Evolutionary conservation across 2,113 vertebrate species (phyloP), one percentile per base, ranked within the genome.

Genomic region (Sigmodon hispidus): DNA sequence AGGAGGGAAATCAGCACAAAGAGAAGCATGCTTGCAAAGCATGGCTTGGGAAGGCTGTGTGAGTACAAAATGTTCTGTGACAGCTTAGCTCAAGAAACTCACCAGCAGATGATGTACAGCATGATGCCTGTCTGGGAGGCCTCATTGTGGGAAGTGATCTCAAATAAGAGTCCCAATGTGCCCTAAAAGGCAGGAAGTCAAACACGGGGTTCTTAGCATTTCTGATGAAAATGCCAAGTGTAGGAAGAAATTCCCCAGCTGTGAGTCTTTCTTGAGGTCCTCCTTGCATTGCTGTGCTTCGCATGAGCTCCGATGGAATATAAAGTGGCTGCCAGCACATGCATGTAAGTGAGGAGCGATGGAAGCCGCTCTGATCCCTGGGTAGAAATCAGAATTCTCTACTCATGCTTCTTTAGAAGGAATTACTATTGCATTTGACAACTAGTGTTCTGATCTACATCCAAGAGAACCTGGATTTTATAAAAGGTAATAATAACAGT

Each of bases 111-210:
- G 67, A 77, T 5, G 7, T 72, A 69, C 67, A 92, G 90, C 48
- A 67, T 81, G 89, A 81, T 89, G 11, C 19, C 69, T 86, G 83
- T 67, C 72, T 83, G 93, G 91, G 40, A 65, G 59, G 88, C 24
- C 83, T 90, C 40, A n/a, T 2, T 9, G 70, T 87, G 52, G 65
- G 83, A 91, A 83, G n/a, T 57, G 72, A 86, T 3, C 1, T 55
- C 86, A 91, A 48, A 61, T 43, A 73, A 73, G 89, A 76, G 52
- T 59, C n/a, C 85, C 65, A 10, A 11, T 22, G 31, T 26, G 22
- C 13, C 40, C 80, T 70, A 31, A 61, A n/a, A 83, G 86, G 61
- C 52, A 89, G 21, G 72, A 29, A 83, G 26, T 29, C 34, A 94
- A 84, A 81, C 36, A 8, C 36, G 63, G 1, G 63, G 63, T 34